These are phyloP conservation scores for Etheostoma perlongum DNA, from an alignment of 2,797 vertebrate species.

Conservation along the genomic window DNA sequence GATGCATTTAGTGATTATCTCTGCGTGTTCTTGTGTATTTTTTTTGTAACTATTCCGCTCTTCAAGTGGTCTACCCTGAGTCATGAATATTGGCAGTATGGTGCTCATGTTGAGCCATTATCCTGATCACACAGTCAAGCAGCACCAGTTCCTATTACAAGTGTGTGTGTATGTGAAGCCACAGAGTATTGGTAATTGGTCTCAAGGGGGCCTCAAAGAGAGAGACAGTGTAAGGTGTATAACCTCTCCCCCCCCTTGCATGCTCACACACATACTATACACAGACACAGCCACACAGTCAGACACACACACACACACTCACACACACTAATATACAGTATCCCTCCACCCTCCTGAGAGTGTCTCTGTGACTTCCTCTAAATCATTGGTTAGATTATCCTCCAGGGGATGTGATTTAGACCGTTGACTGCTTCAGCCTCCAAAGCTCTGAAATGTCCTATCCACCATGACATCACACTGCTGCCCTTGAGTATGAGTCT, in stretches of 20 bases:
- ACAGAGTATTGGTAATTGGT: slow-evolving; percentile 64
- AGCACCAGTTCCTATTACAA: slow-evolving; percentile 51
- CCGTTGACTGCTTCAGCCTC: slow-evolving; percentile 39
- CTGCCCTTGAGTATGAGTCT: slow-evolving; percentile 57
- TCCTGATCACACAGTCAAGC: slow-evolving; percentile 63
- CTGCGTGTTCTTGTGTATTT: slow-evolving; percentile 12
- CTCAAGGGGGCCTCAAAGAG: slow-evolving; percentile 58
- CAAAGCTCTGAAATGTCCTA: slow-evolving; percentile 54
- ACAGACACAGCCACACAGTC: slow-evolving; percentile 18
- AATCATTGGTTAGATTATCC: slow-evolving; percentile 73
- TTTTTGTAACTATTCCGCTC: slow-evolving; percentile 12
- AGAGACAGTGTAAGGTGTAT: slow-evolving; percentile 47
- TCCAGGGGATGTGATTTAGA: slow-evolving; percentile 65
- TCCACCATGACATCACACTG: slow-evolving; percentile 63
- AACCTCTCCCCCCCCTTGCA: slow-evolving; percentile 32
- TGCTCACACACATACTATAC: slow-evolving; percentile 13
- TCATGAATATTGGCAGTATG: slow-evolving; percentile 55
- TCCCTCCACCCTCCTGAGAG: slow-evolving; percentile 48
- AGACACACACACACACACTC: slow-evolving; percentile 25
- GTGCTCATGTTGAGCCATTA: slow-evolving; percentile 57
- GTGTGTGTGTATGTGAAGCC: slow-evolving; percentile 41
- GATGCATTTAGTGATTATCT: slow-evolving; percentile 12
- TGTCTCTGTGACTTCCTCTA: slow-evolving; percentile 60
- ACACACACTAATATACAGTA: slow-evolving; percentile 42
- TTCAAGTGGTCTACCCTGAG: slow-evolving; percentile 38